These are phyloP conservation scores for Malurus splendens DNA, from an alignment of 2,797 vertebrate species.

Conservation along the genomic window DNA sequence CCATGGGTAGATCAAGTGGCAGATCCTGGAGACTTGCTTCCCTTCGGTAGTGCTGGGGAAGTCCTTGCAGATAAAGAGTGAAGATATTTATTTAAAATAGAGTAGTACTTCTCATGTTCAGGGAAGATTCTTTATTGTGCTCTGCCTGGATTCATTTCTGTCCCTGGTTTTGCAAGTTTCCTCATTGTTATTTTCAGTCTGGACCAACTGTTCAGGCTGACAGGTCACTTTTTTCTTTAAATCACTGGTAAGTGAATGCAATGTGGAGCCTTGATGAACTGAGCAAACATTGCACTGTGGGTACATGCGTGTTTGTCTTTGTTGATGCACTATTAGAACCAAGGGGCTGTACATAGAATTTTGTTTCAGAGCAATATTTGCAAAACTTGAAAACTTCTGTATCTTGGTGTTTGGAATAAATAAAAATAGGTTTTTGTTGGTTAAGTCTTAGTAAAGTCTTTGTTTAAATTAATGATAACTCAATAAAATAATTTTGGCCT, in stretches of 20 bases:
- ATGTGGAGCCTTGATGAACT: conserved; percentile 49
- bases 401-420: conserved; percentile 72
- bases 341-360: conserved; percentile 61
- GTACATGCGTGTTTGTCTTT: conserved; percentile 25
- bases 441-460: conserved; percentile 43
- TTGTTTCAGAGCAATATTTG: conserved; percentile 71
- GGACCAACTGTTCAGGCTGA: conserved; percentile 24
- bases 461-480: not conserved
- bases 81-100: conserved; percentile 62
- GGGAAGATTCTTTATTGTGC: conserved; percentile 20
- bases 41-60: not conserved
- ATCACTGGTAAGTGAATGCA: conserved; percentile 49
- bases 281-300: conserved; percentile 67
- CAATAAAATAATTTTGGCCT: not conserved
- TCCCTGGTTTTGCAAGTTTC: conserved; percentile 48
- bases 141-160: conserved; percentile 44
- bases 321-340: conserved; percentile 64
- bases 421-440: conserved; percentile 70
- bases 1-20: not conserved
- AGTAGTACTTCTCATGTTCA: conserved; percentile 39
- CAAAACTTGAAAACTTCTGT: conserved; percentile 72
- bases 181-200: conserved; percentile 17
- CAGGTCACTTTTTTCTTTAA: conserved; percentile 46
- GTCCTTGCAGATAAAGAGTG: conserved; percentile 22
- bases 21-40: not conserved